A percentile compares a stretch with the other conserved stretches of the same genome.
Conservation (phyloP, 2,113 vertebrate genomes). For the Erpornis zantholeuca region DNA sequence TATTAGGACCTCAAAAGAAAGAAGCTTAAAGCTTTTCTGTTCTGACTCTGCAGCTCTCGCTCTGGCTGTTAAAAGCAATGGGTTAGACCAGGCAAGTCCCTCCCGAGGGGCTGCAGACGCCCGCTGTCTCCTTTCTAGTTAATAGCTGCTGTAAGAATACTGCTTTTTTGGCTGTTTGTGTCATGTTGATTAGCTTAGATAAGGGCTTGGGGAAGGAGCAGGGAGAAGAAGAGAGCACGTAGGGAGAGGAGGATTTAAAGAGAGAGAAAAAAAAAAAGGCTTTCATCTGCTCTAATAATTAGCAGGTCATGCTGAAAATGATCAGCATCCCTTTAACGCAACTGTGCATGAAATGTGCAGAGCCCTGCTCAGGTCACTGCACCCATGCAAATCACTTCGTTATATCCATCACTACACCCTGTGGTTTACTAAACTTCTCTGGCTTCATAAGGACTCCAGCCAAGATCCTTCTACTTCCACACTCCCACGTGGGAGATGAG, state of each 20-base stretch:
- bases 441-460: not conserved
- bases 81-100: not conserved
- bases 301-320: conserved; percentile 53
- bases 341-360: conserved; percentile 28
- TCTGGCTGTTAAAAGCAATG: not conserved
- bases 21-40: not conserved
- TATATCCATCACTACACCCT: not conserved
- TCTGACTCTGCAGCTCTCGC: not conserved
- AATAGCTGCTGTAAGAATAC: conserved; percentile 6
- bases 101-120: not conserved
- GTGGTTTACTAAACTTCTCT: not conserved
- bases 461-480: not conserved
- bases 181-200: conserved; percentile 28
- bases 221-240: not conserved
- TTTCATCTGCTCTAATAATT: conserved; percentile 57
- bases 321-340: conserved; percentile 51
- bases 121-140: not conserved
- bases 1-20: not conserved
- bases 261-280: not conserved
- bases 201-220: not conserved
- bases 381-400: not conserved
- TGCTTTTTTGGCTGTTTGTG: conserved; percentile 10
- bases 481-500: not conserved
- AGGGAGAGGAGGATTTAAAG: not conserved
- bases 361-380: conserved; percentile 44